Base-by-base conservation (phyloP, 2,888 invertebrate genomes). In the Panopea generosa region DNA sequence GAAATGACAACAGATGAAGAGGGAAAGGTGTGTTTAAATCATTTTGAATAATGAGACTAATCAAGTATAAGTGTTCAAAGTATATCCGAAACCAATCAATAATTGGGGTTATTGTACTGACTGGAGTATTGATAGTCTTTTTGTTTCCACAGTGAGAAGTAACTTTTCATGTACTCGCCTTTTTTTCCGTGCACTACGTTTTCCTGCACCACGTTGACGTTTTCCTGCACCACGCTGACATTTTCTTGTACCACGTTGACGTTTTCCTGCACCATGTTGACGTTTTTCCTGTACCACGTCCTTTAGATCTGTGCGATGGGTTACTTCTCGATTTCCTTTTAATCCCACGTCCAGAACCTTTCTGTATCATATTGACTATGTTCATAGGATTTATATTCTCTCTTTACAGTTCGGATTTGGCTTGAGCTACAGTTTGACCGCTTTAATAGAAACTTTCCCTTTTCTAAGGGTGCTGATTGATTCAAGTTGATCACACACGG, bases 341-440 rank as follows among this genome's bases (percentile, higher is more conserved):
- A 14, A 18, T 22, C 7, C 33, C 27, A 52, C 62, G 62, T 38
- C 53, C 20, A 26, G 62, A 38, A 14, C 24, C 20, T n/a, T 33
- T 40, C 50, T 63, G 53, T 52, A 63, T 47, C 62, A 63, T 63
- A 9, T 63, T 63, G 26, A 33, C 62, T 18, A 63, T 40, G n/a
- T 26, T 38, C 14, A 38, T 22, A 6, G 67, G 56, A 50, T 57
- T 67, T 57, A 67, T 57, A 67, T 57, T 24, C 57, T 67, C 49
- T 24, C 56, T 56, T 33, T 67, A 33, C 27, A 67, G 50, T 40
- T 57, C 57, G 6, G 67, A 67, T 49, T 67, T 67, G 20, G 67
- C 67, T 49, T 57, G 67, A 2, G 67, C 67, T 22, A 56, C 29
- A 2, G 67, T 67, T 22, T 67, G 67, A 67, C 67, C 16, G 67